Evolutionary conservation across 2,888 invertebrate genomes (phyloP).

Genomic region (Buathra laborator): DNA sequence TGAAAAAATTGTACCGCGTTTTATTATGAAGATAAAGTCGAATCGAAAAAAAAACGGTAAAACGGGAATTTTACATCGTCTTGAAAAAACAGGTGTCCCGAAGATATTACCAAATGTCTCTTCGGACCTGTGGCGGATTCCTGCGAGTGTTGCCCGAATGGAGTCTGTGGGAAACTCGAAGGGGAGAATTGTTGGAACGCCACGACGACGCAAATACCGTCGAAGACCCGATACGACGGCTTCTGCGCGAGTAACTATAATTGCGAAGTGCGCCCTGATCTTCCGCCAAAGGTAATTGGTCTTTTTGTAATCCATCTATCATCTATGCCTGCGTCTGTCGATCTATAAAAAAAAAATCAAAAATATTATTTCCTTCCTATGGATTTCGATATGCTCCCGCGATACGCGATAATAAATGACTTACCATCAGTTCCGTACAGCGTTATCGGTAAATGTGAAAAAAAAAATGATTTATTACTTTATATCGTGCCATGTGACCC

Average conservation of each 20-base stretch:
- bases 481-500: not conserved
- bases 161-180: slow-evolving; percentile 86
- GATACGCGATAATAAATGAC: too few relatives aligned
- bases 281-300: slow-evolving; percentile 82
- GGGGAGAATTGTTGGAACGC: slow-evolving; percentile 86
- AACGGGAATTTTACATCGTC: not conserved
- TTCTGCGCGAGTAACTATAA: slow-evolving; percentile 86
- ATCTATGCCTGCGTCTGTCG: not conserved
- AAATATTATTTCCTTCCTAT: not conserved
- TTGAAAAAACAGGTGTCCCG: slow-evolving; percentile 78
- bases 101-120: slow-evolving; percentile 83
- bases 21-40: not conserved
- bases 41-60: not conserved
- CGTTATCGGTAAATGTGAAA: not conserved
- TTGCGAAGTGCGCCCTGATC: slow-evolving; percentile 85
- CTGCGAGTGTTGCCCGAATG: slow-evolving; percentile 86
- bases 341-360: not conserved
- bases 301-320: not conserved
- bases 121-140: slow-evolving; percentile 86
- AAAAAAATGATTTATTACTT: not conserved
- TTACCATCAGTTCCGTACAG: not conserved
- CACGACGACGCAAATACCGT: slow-evolving; percentile 78
- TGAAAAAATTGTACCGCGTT: not conserved
- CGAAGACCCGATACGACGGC: slow-evolving; percentile 83
- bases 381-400: not conserved